phyloP scores from a whole-genome alignment of 1,140 invertebrate species.

The Sycophila sp. region DNA sequence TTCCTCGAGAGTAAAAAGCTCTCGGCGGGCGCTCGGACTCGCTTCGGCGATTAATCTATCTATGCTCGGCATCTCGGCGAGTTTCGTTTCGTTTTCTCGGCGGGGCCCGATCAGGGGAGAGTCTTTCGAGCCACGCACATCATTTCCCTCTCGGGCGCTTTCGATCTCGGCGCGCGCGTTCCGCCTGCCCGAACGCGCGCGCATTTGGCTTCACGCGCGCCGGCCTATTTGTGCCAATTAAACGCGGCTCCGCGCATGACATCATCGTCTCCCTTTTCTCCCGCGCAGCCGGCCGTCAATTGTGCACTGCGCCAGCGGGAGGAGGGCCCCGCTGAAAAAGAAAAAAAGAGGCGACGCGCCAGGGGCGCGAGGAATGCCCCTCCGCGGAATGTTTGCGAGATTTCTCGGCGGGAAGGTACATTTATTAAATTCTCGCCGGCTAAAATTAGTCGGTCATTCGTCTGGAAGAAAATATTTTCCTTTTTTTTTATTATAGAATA shows the following conservation, averaged over 20 bases:
- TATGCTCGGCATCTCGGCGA: too few relatives aligned
- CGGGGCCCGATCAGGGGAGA: too few relatives aligned
- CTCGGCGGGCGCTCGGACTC: too few relatives aligned
- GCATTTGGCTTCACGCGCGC: constrained; percentile 13
- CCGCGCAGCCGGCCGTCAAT: background rate
- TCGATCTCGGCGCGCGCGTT: background rate
- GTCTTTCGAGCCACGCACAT: background rate
- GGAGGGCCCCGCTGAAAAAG: too few relatives aligned
- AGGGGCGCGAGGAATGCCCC: background rate
- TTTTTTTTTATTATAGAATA: too few relatives aligned
- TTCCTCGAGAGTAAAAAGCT: too few relatives aligned
- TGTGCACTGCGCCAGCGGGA: background rate
- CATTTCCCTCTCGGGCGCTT: constrained; percentile 16
- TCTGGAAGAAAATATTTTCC: too few relatives aligned
- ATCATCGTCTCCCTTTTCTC: background rate
- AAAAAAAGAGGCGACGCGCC: too few relatives aligned
- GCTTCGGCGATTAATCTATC: too few relatives aligned
- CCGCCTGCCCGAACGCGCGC: background rate
- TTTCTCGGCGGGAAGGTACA: background rate
- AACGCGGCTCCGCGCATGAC: constrained; percentile 30
- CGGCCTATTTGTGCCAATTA: constrained; percentile 60
- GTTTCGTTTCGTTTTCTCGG: too few relatives aligned
- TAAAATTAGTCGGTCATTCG: background rate
- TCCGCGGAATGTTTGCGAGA: background rate
- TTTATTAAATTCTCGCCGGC: background rate